Base-by-base conservation (phyloP, 2,113 vertebrate genomes). In the Zosterops lateralis region DNA sequence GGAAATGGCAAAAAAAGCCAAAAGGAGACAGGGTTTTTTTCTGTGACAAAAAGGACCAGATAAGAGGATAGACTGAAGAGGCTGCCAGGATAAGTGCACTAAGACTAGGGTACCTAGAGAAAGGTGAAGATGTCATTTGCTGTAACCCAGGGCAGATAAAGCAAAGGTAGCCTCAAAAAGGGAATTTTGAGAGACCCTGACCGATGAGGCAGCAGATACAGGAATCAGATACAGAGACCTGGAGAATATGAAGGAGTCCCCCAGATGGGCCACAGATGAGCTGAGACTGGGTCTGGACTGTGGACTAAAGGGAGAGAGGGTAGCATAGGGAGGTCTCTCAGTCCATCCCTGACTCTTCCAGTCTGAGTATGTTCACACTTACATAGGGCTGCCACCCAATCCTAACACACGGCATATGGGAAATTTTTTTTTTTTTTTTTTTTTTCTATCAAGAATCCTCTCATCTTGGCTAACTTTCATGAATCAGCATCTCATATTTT, bases 61-160 rank as follows among this genome's bases (percentile, higher is more conserved):
- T 26, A 64, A 87, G 40, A 70, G 48, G 21, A 76, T 0, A 4
- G 79, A 60, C 29, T 34, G 36, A 34, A 45, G 24, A 66, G 38
- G 29, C 13, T 1, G 1, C 40, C 0, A 1, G 36, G 38, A 76
- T 1, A 1, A 75, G 12, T 24, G 26, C 67, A 42, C 15, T 13
- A 83, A 83, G 40, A 17, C 21, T 28, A 13, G 10, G 17, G 40
- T 24, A 64, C 42, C 45, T 21, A 44, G 10, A 42, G 26, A 54
- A 81, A 64, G 34, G 16, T 34, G 38, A 71, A 62, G 34, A 71
- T 24, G 48, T 15, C 26, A 66, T 45, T 19, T 50, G 38, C 38
- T 58, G 56, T 45, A 67, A 71, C 6, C 4, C 28, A 36, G 40
- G 36, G 38, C 29, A 90, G 62, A 42, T 10, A 61, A 61, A 79